These are phyloP conservation scores for Aphodius granarius DNA, from an alignment of 2,888 invertebrate species.

Conservation along the genomic window DNA sequence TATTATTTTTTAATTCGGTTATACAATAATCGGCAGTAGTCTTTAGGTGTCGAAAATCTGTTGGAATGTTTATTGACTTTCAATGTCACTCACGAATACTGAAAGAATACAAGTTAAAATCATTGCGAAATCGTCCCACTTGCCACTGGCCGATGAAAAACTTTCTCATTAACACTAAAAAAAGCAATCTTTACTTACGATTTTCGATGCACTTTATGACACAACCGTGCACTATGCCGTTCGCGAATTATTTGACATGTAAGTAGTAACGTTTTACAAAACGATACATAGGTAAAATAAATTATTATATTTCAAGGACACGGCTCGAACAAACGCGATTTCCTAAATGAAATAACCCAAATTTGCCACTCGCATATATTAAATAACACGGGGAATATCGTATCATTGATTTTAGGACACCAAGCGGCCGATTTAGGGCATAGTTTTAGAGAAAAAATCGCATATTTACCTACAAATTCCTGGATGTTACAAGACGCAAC, in stretches of 20 bases:
- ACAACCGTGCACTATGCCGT: neutral
- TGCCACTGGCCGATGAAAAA: slow-evolving; percentile 33
- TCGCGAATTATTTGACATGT: neutral
- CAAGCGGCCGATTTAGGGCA: neutral
- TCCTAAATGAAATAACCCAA: slow-evolving; percentile 38
- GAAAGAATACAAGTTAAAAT: slow-evolving; percentile 30
- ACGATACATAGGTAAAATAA: slow-evolving; percentile 26
- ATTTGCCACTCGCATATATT: slow-evolving; percentile 34
- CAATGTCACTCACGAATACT: slow-evolving; percentile 44
- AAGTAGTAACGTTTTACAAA: neutral
- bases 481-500: slow-evolving; percentile 52
- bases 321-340: slow-evolving; percentile 26
- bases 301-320: slow-evolving; percentile 27
- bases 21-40: neutral
- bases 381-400: slow-evolving; percentile 27
- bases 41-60: neutral
- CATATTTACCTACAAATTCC: slow-evolving; percentile 44
- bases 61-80: slow-evolving; percentile 42
- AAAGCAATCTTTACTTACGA: neutral
- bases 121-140: slow-evolving; percentile 49
- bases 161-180: slow-evolving; percentile 13
- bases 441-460: slow-evolving; percentile 36
- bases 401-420: neutral
- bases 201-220: neutral
- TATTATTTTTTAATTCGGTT: neutral